Conservation (phyloP, 92 coral and sea anemone genomes). For the Desmophyllum pertusum region DNA sequence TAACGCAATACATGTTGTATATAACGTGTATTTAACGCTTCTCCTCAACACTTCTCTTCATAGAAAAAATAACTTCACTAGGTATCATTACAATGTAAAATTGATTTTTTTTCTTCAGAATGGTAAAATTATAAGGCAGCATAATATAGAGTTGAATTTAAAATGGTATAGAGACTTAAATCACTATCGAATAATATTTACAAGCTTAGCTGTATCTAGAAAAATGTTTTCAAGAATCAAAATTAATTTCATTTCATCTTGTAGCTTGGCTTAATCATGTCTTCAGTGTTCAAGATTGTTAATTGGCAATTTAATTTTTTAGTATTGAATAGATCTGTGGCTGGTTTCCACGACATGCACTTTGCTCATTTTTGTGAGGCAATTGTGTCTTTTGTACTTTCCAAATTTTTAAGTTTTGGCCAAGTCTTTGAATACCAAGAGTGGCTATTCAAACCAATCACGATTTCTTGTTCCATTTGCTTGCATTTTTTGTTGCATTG, state of each 20-base stretch:
- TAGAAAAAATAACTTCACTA: background rate
- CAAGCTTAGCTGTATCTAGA: background rate
- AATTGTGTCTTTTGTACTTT: constrained; percentile 7
- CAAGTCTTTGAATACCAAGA: background rate
- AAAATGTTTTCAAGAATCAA: background rate
- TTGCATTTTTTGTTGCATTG: background rate
- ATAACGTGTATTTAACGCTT: background rate
- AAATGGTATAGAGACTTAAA: background rate
- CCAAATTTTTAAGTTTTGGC: background rate
- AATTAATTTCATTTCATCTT: background rate
- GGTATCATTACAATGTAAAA: background rate
- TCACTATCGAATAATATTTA: background rate
- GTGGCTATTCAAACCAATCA: no score
- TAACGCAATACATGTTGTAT: background rate
- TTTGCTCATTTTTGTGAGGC: background rate
- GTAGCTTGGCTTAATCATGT: background rate
- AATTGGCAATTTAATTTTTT: background rate
- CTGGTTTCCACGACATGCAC: constrained; percentile 22
- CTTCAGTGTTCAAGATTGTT: background rate
- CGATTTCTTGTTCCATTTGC: background rate
- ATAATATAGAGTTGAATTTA: background rate
- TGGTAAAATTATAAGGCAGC: background rate
- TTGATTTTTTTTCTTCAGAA: background rate
- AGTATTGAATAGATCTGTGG: constrained; percentile 2
- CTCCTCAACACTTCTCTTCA: no score